Base-by-base conservation (phyloP, 2,113 vertebrate species). In the Malurus cyaneus region DNA sequence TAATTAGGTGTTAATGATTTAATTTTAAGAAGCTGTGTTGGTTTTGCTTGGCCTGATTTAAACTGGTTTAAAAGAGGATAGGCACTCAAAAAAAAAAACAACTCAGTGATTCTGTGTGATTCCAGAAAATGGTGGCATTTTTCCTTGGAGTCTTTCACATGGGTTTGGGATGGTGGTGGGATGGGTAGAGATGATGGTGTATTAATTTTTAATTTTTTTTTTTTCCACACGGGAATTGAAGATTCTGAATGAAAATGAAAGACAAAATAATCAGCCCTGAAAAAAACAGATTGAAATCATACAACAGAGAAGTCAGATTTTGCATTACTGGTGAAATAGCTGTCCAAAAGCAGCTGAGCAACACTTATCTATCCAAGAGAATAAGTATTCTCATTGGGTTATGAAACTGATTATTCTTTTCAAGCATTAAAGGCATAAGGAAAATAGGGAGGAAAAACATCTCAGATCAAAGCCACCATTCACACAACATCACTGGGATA, bases 101-200 rank as follows among this genome's bases (percentile, higher is more conserved):
- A n/a, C 66, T 76, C 20, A 44, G 24, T 44, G 16, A 17, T 36
- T 82, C 8, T 61, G 46, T 53, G 18, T 39, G 6, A 29, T 72
- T 77, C 28, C 41, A 89, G 23, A 80, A 42, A 19, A 80, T 0
- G 2, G 18, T 1, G 0, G 1, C 3, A 25, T 32, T 9, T 46
- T 91, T 67, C 8, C 39, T 41, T 52, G 12, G 46, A 52, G 32
- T 44, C 18, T 60, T 80, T 79, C 29, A 41, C 8, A 23, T 3
- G 31, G 15, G 15, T 57, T 4, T 67, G 24, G 7, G 8, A 14
- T 29, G 20, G 14, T 8, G 36, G 16, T 15, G 2, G 28, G 14
- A n/a, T n/a, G 14, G 5, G 8, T 8, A 10, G 31, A 23, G 2
- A 23, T 18, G 26, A 28, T 2, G 0, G 3, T 26, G 21, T 18